phyloP scores from a whole-genome alignment of 2,797 vertebrate species.

The Onychomys leucogaster region DNA sequence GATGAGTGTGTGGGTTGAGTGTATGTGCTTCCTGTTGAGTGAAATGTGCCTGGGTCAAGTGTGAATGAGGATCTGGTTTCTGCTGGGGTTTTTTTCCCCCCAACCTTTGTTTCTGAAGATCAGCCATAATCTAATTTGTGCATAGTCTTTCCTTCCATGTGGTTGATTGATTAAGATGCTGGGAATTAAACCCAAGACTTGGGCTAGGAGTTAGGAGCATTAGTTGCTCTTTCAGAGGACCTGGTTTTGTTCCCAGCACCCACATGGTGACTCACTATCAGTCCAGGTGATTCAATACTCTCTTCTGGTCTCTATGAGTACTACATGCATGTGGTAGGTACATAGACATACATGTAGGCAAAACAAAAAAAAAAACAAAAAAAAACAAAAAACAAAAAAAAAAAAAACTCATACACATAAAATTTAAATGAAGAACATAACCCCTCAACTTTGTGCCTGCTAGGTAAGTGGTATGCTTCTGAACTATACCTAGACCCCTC shows the following conservation, averaged over 20 bases:
- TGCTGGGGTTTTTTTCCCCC: not conserved
- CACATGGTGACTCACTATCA: not conserved
- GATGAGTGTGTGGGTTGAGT: not conserved
- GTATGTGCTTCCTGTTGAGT: not conserved
- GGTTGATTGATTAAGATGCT: not conserved
- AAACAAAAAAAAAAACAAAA: no score
- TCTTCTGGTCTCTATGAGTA: not conserved
- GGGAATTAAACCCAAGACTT: not conserved
- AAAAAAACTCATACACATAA: not conserved
- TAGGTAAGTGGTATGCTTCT: not conserved
- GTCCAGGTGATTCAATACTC: not conserved
- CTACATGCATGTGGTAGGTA: not conserved
- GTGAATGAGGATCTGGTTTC: not conserved
- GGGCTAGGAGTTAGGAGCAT: not conserved
- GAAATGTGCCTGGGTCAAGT: not conserved
- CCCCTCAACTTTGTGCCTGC: not conserved
- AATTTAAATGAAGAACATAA: not conserved
- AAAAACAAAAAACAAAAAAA: no score
- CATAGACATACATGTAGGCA: not conserved
- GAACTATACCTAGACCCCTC: not conserved
- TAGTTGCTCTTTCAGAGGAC: not conserved
- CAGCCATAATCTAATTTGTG: slow-evolving; percentile 37
- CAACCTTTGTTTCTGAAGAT: slow-evolving; percentile 46
- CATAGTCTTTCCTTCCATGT: slow-evolving; percentile 36
- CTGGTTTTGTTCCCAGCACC: not conserved